A percentile compares a stretch with the other conserved stretches of the same genome.
phyloP scores from a whole-genome alignment of 2,888 invertebrate species.

The Rhorus exstirpatorius region DNA sequence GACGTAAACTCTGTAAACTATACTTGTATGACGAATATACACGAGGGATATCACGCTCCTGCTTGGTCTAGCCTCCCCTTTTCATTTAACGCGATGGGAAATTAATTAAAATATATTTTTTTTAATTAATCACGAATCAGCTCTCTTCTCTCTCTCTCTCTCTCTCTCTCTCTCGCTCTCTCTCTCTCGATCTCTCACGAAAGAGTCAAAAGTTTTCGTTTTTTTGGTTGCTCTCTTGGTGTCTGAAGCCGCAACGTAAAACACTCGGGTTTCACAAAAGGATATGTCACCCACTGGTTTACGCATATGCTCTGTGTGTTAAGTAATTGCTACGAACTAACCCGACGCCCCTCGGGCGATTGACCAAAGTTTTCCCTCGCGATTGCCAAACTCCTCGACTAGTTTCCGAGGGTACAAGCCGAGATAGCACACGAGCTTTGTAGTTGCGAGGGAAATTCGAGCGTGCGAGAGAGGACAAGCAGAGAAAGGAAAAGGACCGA shows the following conservation, averaged over 20 bases:
- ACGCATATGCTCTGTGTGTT: background rate
- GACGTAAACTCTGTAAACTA: conserved; percentile 46
- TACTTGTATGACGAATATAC: conserved; percentile 51
- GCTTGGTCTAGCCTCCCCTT: background rate
- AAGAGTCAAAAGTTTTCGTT: conserved; percentile 34
- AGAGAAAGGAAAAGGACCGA: background rate
- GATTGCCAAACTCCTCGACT: conserved; percentile 15
- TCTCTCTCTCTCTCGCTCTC: background rate
- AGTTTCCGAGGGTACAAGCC: conserved; percentile 23
- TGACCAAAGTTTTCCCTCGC: conserved; percentile 46
- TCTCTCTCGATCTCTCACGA: background rate
- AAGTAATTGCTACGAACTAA: conserved; percentile 49
- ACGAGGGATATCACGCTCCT: conserved; percentile 8
- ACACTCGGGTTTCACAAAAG: conserved; percentile 18
- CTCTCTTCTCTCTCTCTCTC: background rate
- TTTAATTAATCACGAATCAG: conserved; percentile 21
- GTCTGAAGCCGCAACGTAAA: conserved; percentile 21
- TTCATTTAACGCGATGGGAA: conserved; percentile 48
- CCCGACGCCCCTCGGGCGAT: conserved; percentile 34
- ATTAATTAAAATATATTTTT: conserved; percentile 63
- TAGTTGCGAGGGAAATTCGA: conserved; percentile 8
- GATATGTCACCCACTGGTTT: background rate
- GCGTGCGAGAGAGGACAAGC: background rate
- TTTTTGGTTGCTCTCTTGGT: conserved; percentile 11
- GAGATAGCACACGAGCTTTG: background rate